A percentile compares a stretch with the other conserved stretches of the same genome.
Evolutionary conservation across 2,888 invertebrate species (phyloP).

Genomic region (Aethes cnicana): DNA sequence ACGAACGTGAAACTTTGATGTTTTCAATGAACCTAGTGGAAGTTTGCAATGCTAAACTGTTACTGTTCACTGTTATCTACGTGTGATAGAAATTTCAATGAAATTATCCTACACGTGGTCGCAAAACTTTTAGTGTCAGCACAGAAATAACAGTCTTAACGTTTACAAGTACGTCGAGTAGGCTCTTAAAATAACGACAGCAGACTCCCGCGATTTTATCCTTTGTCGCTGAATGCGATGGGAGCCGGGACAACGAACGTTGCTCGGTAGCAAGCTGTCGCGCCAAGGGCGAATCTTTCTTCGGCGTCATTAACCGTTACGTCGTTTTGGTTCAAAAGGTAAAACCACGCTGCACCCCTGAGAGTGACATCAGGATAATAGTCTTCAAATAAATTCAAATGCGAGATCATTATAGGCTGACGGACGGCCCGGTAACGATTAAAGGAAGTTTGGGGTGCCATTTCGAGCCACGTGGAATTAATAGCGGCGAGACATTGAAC

Average conservation of each 20-base stretch:
- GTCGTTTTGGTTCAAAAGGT: neutral
- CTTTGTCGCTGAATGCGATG: conserved; percentile 20
- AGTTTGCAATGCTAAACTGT: no score
- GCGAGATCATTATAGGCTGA: conserved; percentile 40
- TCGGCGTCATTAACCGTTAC: no score
- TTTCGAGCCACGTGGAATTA: conserved; percentile 49
- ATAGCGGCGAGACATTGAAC: conserved; percentile 48
- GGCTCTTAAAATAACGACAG: conserved; percentile 29
- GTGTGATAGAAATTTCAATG: neutral
- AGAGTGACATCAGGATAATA: conserved; percentile 11
- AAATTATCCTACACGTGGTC: neutral
- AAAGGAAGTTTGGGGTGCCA: conserved; percentile 47
- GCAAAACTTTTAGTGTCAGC: conserved; percentile 3
- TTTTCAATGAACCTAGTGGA: no score
- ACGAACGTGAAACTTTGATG: no score
- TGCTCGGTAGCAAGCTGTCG: no score
- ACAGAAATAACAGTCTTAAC: conserved; percentile 16
- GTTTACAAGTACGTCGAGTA: conserved; percentile 20
- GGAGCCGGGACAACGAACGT: conserved; percentile 1
- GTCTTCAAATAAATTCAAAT: conserved; percentile 22
- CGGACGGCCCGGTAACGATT: conserved; percentile 49
- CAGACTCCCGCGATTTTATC: conserved; percentile 27
- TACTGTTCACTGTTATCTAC: no score
- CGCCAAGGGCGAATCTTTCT: no score
- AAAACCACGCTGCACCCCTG: neutral